Evolutionary conservation across 2,888 invertebrate species (phyloP).

Genomic region (Macrophya alboannulata): DNA sequence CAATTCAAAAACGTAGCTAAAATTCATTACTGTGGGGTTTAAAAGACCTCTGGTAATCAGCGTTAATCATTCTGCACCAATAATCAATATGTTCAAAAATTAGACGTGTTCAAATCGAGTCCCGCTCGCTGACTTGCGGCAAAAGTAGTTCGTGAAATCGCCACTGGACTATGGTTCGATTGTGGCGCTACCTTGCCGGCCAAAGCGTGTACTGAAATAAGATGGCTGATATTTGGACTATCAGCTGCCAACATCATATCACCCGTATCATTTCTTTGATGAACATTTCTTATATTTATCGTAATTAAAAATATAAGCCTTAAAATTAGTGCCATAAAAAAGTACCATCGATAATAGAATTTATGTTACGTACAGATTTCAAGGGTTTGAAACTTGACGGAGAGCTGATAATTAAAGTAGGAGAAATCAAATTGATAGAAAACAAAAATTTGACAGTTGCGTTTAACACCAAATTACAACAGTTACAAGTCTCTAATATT

Average conservation of each 20-base stretch:
- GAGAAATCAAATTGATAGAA: neutral
- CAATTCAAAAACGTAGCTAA: neutral
- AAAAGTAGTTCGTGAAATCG: constrained; percentile 7
- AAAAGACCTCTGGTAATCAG: neutral
- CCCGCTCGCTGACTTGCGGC: constrained; percentile 8
- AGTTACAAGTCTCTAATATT: constrained; percentile 1
- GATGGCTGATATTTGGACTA: constrained; percentile 70
- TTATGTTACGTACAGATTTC: constrained; percentile 29
- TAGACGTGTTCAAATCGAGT: neutral
- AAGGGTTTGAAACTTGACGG: neutral
- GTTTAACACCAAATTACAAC: neutral
- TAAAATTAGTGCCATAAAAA: constrained; percentile 62
- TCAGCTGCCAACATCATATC: constrained; percentile 69
- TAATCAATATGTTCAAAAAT: neutral
- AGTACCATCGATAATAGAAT: neutral
- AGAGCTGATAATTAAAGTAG: constrained; percentile 28
- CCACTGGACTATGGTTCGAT: neutral
- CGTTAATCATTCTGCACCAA: neutral
- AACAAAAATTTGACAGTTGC: constrained; percentile 32
- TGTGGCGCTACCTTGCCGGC: neutral
- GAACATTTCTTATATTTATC: constrained; percentile 66
- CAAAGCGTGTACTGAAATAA: constrained; percentile 55
- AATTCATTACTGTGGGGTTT: neutral
- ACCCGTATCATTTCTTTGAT: constrained; percentile 68
- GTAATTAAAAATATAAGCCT: constrained; percentile 61